These are phyloP conservation scores for Sparidentex hasta DNA, from an alignment of 2,797 vertebrate species.

Conservation along the genomic window DNA sequence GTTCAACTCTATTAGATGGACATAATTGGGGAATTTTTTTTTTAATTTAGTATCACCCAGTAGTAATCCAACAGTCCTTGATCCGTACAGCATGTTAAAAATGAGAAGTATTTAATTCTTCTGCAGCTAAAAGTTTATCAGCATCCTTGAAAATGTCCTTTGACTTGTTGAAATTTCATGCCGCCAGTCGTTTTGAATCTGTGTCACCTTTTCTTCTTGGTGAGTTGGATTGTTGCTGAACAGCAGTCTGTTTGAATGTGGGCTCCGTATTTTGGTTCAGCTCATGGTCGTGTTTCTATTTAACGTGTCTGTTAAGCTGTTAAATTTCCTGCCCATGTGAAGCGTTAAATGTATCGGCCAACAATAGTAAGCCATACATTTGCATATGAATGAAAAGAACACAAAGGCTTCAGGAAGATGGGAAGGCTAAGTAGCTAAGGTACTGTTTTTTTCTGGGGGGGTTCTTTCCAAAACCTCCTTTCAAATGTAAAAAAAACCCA, in stretches of 20 bases:
- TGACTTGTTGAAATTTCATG: not conserved
- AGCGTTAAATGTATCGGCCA: not conserved
- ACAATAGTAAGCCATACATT: slow-evolving; percentile 34
- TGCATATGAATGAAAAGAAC: slow-evolving; percentile 61
- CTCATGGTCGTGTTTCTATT: slow-evolving; percentile 34
- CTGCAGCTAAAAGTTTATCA: not conserved
- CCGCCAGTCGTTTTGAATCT: too few species aligned
- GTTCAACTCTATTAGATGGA: too few species aligned
- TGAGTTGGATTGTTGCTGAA: not conserved
- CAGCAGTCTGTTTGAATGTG: not conserved
- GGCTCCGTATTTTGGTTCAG: not conserved
- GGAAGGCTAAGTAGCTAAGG: slow-evolving; percentile 23
- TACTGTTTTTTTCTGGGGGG: not conserved
- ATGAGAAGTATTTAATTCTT: not conserved
- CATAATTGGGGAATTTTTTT: too few species aligned
- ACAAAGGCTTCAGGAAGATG: slow-evolving; percentile 25
- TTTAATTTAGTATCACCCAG: not conserved
- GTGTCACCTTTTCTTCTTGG: not conserved
- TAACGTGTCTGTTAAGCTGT: not conserved
- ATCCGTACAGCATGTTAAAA: not conserved
- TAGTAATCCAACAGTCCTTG: not conserved
- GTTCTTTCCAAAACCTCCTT: not conserved
- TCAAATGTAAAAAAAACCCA: slow-evolving; percentile 1
- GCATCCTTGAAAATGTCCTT: not conserved
- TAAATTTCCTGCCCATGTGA: slow-evolving; percentile 8